A percentile compares a stretch with the other conserved stretches of the same genome.
These are phyloP conservation scores for Sus cebifrons DNA, from an alignment of 2,797 vertebrate species.

Conservation along the genomic window DNA sequence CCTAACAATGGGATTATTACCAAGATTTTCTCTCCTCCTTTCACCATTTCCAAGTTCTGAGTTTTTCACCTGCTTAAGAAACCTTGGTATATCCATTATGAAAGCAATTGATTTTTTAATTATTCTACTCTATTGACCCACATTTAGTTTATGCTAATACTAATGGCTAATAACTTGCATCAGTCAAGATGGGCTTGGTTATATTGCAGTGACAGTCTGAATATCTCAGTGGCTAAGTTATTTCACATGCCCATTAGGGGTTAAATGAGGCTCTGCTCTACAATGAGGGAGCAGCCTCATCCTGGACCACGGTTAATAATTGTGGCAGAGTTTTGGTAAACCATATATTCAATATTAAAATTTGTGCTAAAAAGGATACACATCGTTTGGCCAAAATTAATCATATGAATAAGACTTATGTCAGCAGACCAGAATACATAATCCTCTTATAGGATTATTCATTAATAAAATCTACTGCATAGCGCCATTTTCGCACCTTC, in stretches of 20 bases:
- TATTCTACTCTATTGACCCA: not conserved
- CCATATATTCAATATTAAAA: slow-evolving; percentile 36
- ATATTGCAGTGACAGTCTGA: not conserved
- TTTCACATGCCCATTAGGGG: not conserved
- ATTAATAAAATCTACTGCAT: slow-evolving; percentile 66
- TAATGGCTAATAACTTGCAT: not conserved
- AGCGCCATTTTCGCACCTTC: slow-evolving; percentile 47
- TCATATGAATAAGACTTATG: slow-evolving; percentile 36
- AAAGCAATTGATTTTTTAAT: not conserved
- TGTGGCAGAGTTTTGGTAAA: not conserved
- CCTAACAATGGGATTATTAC: not conserved
- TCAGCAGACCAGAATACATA: slow-evolving; percentile 56
- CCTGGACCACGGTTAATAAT: not conserved
- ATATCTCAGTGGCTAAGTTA: not conserved
- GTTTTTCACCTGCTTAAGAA: not conserved
- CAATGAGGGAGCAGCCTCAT: not conserved
- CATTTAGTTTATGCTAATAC: slow-evolving; percentile 47
- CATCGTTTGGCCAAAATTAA: slow-evolving; percentile 57
- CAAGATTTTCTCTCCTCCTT: slow-evolving; percentile 46
- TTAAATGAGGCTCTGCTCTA: not conserved
- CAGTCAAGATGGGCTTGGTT: not conserved
- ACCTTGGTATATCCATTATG: not conserved
- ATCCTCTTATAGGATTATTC: slow-evolving; percentile 56
- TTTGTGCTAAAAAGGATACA: slow-evolving; percentile 46
- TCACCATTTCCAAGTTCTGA: slow-evolving; percentile 15